A percentile compares a stretch with the other conserved stretches of the same genome.
Evolutionary conservation across 2,797 vertebrate genomes (phyloP).

Genomic region (Tinamus major): DNA sequence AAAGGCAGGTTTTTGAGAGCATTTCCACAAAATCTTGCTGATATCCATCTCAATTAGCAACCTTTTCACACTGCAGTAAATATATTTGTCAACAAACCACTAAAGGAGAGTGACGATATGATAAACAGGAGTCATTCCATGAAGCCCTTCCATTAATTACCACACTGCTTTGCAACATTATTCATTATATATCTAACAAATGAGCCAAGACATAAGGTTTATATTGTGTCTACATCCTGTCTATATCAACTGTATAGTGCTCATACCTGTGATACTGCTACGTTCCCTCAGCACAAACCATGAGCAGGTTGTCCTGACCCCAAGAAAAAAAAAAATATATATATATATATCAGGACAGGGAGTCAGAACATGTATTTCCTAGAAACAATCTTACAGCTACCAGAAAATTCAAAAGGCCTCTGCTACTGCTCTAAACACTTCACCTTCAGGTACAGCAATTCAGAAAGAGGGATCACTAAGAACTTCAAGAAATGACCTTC

Average conservation of each 20-base stretch:
- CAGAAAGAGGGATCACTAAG: not conserved
- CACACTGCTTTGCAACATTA: not conserved
- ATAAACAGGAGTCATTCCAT: constrained; percentile 37
- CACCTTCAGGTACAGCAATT: not conserved
- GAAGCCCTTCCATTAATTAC: constrained; percentile 33
- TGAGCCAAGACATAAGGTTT: constrained; percentile 29
- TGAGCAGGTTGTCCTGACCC: not conserved
- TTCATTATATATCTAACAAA: constrained; percentile 32
- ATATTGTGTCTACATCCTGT: not conserved
- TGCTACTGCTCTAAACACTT: not conserved
- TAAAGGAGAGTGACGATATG: not conserved
- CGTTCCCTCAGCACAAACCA: not conserved
- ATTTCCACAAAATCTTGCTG: not conserved
- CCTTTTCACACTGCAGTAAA: constrained; percentile 12
- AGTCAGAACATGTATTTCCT: not conserved
- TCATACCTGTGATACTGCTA: not conserved
- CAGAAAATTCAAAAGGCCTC: not conserved
- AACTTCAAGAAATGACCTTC: not conserved
- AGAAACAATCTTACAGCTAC: not conserved
- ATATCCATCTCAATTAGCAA: not conserved
- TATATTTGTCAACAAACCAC: constrained; percentile 2
- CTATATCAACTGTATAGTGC: not conserved
- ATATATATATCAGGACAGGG: not conserved
- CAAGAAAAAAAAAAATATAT: not conserved
- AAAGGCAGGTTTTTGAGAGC: not conserved